phyloP scores from a whole-genome alignment of 1,140 invertebrate genomes.

The Solen grandis region DNA sequence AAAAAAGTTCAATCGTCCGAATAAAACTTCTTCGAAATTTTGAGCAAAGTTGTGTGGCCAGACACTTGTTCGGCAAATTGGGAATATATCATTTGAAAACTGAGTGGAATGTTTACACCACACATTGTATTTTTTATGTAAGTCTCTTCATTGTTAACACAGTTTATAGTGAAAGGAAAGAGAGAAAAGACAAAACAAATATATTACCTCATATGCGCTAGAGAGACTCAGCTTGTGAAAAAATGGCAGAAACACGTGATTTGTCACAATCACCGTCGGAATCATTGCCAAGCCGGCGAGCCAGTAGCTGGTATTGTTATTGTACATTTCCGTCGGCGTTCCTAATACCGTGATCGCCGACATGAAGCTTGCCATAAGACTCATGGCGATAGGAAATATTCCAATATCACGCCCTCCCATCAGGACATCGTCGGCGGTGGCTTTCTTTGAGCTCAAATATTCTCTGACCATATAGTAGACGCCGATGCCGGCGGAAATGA shows the following conservation, averaged over 20 bases:
- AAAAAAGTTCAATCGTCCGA: too few relatives aligned
- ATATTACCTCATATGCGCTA: slow-evolving; percentile 79
- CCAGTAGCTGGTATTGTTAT: slow-evolving; percentile 74
- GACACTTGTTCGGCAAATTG: neutral
- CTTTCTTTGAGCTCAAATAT: slow-evolving; percentile 91
- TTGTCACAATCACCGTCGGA: slow-evolving; percentile 71
- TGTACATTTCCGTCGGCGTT: slow-evolving; percentile 93
- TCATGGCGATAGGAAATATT: slow-evolving; percentile 72
- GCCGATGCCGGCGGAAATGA: slow-evolving; percentile 82
- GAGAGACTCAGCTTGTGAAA: slow-evolving; percentile 78
- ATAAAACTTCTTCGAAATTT: too few relatives aligned
- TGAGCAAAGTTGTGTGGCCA: too few relatives aligned
- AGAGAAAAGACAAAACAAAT: neutral
- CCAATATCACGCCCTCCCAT: slow-evolving; percentile 89
- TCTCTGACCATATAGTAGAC: slow-evolving; percentile 86
- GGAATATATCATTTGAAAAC: too few relatives aligned
- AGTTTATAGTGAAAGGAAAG: too few relatives aligned
- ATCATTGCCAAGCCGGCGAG: slow-evolving; percentile 72
- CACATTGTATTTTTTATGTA: too few relatives aligned
- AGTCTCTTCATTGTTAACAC: too few relatives aligned
- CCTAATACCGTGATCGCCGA: slow-evolving; percentile 94
- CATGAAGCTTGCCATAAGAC: slow-evolving; percentile 87
- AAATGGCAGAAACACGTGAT: slow-evolving; percentile 77
- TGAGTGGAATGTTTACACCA: too few relatives aligned
- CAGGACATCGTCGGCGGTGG: slow-evolving; percentile 90